phyloP scores from a whole-genome alignment of 2,888 invertebrate genomes.

The Steinernema carpocapsae region DNA sequence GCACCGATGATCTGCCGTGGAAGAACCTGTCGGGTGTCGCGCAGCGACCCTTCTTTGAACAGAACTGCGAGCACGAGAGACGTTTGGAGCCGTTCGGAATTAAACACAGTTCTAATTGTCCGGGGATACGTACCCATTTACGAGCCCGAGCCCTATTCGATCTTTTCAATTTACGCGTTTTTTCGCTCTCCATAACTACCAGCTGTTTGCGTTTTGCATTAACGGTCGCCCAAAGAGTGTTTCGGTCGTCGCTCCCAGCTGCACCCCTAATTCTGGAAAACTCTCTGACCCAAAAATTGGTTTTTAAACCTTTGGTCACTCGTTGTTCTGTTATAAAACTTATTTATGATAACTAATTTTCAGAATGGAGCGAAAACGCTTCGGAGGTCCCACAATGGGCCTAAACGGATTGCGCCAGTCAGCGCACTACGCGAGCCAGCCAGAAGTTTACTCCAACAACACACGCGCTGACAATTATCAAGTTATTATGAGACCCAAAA shows the following conservation, averaged over 20 bases:
- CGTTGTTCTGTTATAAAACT: too few relatives aligned
- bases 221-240: background rate
- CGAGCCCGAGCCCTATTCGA: too few relatives aligned
- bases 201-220: slow-evolving; percentile 30
- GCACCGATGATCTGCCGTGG: slow-evolving; percentile 8
- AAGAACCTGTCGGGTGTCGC: slow-evolving; percentile 16
- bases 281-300: too few relatives aligned
- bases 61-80: background rate
- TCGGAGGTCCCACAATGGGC: slow-evolving; percentile 52
- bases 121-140: slow-evolving; percentile 17
- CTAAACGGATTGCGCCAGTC: slow-evolving; percentile 52
- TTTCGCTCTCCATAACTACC: background rate
- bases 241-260: too few relatives aligned
- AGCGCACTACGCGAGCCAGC: slow-evolving; percentile 24
- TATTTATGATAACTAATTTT: too few relatives aligned
- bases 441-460: slow-evolving; percentile 25
- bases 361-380: slow-evolving; percentile 31
- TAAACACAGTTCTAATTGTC: slow-evolving; percentile 32
- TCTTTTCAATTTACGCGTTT: slow-evolving; percentile 26
- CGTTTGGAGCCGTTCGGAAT: background rate
- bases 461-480: slow-evolving; percentile 29
- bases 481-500: slow-evolving; percentile 43
- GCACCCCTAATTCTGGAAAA: too few relatives aligned
- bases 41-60: background rate
- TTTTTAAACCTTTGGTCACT: too few relatives aligned